Evolutionary conservation across 2,888 invertebrate genomes (phyloP), one percentile per base, ranked within the genome.

Genomic region (Furcula furcula): DNA sequence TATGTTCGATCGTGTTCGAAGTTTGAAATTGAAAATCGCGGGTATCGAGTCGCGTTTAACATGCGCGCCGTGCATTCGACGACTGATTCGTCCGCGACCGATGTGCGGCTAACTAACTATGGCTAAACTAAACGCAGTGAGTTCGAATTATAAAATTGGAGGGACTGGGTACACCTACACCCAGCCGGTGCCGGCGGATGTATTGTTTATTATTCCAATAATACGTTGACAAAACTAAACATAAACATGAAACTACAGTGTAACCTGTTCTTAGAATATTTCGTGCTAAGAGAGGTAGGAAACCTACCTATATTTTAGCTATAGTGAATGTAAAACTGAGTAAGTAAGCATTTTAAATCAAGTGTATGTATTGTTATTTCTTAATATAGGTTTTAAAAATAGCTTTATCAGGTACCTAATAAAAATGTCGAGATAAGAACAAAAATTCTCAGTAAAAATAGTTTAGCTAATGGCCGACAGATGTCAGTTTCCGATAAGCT

Each of bases 1-100:
- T 55, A 58, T 53, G 55, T 56, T 64, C 72, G 75, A 67, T 67
- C 68, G 73, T 59, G 57, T 54, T 62, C 60, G 72, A 36, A 49
- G 45, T 51, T 62, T 55, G 43, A 53, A 60, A 50, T 62, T 55
- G 43, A 53, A 60, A 50, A 42, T 38, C 58, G 70, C 68, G 66
- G 63, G 57, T 55, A 55, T 15, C 34, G 12, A 48, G 48, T 40
- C 44, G 57, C 77, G 78, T 75, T 60, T 63, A 47, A 30, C 23
- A 33, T 43, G 54, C 66, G 54, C 66, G 71, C 59, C 39, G 57
- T 69, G 59, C 72, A 66, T 55, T 61, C 52, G 60, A 42, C 47
- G 61, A 79, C 78, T 79, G 70, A 59, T 40, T 23, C 37, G 26
- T 26, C 23, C 31, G 31, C 20, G 20, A 9, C 34, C 55, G 31